Evolutionary conservation across 1,140 invertebrate genomes (phyloP).

Genomic region (Palaemon carinicauda): DNA sequence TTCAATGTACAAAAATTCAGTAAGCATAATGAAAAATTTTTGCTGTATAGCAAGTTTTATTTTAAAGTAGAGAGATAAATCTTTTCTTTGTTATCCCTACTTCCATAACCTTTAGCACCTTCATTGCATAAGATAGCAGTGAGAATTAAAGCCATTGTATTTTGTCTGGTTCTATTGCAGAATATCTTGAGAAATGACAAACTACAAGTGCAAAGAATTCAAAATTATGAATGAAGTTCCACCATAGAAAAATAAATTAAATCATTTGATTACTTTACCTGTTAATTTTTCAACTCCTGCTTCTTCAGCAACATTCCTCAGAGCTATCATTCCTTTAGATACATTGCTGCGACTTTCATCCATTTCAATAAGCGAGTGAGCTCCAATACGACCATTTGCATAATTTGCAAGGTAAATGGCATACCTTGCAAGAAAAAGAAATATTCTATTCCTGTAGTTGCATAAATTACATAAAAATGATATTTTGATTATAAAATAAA

Average conservation of each 20-base stretch:
- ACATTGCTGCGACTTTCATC: constrained; percentile 17
- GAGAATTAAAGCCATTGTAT: too few relatives aligned
- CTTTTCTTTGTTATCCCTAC: too few relatives aligned
- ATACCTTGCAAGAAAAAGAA: constrained; percentile 11
- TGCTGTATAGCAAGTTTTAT: too few relatives aligned
- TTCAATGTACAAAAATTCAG: too few relatives aligned
- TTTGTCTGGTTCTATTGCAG: too few relatives aligned
- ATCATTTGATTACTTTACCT: neutral
- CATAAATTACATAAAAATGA: neutral
- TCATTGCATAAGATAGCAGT: too few relatives aligned
- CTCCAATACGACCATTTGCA: neutral
- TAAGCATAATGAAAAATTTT: too few relatives aligned
- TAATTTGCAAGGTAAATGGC: constrained; percentile 15
- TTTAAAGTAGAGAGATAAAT: too few relatives aligned
- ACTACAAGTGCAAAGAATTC: neutral
- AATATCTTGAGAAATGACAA: too few relatives aligned
- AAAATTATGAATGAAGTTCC: neutral
- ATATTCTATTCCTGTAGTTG: neutral
- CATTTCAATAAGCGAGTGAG: constrained; percentile 14
- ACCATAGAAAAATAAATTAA: neutral
- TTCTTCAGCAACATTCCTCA: constrained; percentile 13
- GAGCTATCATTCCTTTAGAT: neutral
- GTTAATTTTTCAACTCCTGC: constrained; percentile 8
- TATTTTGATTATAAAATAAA: neutral
- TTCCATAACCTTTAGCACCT: too few relatives aligned